A percentile compares a stretch with the other conserved stretches of the same genome.
phyloP scores from a whole-genome alignment of 2,797 vertebrate genomes.

The Diplodus puntazzo region DNA sequence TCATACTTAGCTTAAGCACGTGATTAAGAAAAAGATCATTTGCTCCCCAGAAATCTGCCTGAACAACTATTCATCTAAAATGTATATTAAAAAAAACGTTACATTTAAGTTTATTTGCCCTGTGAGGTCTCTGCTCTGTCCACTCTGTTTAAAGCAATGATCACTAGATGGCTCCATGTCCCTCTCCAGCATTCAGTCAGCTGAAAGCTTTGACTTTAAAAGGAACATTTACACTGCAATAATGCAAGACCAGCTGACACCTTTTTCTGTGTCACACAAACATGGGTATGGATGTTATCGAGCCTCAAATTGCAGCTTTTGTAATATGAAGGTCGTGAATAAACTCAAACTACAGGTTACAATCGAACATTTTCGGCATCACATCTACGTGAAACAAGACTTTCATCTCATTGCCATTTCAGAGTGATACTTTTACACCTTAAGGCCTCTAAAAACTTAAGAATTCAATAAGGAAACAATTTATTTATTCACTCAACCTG shows the following conservation, averaged over 20 bases:
- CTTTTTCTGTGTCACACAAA: not conserved
- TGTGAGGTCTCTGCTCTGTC: not conserved
- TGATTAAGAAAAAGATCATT: too few relatives aligned
- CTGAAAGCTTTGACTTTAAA: not conserved
- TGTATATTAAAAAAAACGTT: too few relatives aligned
- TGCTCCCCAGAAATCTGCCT: too few relatives aligned
- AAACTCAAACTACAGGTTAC: not conserved
- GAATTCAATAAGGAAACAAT: not conserved
- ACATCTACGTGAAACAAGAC: too few relatives aligned
- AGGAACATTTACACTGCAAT: not conserved
- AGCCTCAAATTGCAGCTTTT: too few relatives aligned
- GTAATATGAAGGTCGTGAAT: too few relatives aligned
- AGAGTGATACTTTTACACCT: not conserved
- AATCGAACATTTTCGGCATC: not conserved
- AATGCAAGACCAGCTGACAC: not conserved
- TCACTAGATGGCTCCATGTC: slow-evolving; percentile 56
- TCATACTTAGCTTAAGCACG: too few relatives aligned
- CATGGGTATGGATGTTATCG: not conserved
- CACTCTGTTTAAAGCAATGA: not conserved
- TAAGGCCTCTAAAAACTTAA: not conserved
- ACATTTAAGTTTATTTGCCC: too few relatives aligned
- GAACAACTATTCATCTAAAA: too few relatives aligned
- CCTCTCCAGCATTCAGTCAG: not conserved
- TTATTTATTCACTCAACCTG: not conserved
- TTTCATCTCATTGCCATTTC: too few relatives aligned